Evolutionary conservation across 2,888 invertebrate genomes (phyloP), one percentile per base, ranked within the genome.

Genomic region (Lasius fuliginosus): DNA sequence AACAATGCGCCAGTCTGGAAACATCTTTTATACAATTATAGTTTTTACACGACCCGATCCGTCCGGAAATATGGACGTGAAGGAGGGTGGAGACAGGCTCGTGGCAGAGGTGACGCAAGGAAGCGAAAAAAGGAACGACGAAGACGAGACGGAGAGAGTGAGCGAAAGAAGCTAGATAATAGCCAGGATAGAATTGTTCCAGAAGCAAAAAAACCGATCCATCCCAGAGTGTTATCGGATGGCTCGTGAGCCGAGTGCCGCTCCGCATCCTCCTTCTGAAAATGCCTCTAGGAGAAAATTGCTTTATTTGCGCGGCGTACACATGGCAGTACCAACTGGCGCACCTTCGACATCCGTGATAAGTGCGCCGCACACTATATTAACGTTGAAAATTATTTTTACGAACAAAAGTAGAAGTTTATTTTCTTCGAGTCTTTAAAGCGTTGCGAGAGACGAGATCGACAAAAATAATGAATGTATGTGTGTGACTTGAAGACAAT

Each of bases 21-120:
- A 90, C 91, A 92, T 92, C 91, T 92, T 93, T 93, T 90, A 94
- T 91, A 91, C 94, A 94, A 94, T 94, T 94, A 94, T 90, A 90
- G 89, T 94, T 93, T 94, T 94, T 94, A 91, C 90, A 71, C 82
- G 87, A 77, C 85, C 73, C 85, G 90, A 89, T 88, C 89, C 83
- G 83, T 81, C 88, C 88, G 92, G 92, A 92, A 93, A 93, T 92
- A 92, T 92, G 90, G 85, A 87, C 77, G 87, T 74, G 85, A 77
- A 85, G 85, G 84, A 65, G 65, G 89, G 86, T 82, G 89, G 81
- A 69, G 87, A 83, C 49, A 62, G 65, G 56, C 68, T 85, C 42
- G 85, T 77, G 58, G 75, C 60, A 62, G 83, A 68, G 79, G 74
- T 81, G 75, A 76, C n/a, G 73, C 75, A 75, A 83, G 76, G 76